phyloP scores from a whole-genome alignment of 2,888 invertebrate genomes.

The Cynaeus angustus region DNA sequence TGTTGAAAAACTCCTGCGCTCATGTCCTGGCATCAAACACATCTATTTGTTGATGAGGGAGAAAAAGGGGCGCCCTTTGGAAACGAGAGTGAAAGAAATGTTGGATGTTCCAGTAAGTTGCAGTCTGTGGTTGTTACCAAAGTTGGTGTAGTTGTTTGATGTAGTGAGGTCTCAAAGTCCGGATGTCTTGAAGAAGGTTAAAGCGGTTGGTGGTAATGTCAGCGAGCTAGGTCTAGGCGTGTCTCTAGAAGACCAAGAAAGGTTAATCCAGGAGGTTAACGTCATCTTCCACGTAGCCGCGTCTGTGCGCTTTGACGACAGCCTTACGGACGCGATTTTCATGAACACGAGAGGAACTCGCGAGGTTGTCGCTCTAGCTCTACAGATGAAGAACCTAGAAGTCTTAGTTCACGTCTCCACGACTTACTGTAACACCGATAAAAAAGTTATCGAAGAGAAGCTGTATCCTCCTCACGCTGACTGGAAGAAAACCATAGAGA shows the following conservation, averaged over 20 bases:
- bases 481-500: too few species aligned
- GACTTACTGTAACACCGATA: too few species aligned
- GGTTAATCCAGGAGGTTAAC: constrained; percentile 76
- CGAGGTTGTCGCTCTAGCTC: constrained; percentile 77
- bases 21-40: constrained; percentile 82
- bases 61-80: constrained; percentile 79
- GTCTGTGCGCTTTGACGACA: constrained; percentile 89
- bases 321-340: constrained; percentile 78
- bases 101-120: constrained; percentile 73
- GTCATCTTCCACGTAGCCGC: constrained; percentile 87
- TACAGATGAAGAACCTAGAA: constrained; percentile 63
- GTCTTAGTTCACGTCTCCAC: too few species aligned
- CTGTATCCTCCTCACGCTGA: too few species aligned
- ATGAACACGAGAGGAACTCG: constrained; percentile 80
- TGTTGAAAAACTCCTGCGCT: constrained; percentile 89
- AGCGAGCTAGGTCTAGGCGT: constrained; percentile 64
- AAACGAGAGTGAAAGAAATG: constrained; percentile 77
- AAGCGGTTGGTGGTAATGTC: constrained; percentile 20
- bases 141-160: constrained; percentile 32
- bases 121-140: background rate
- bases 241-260: constrained; percentile 72
- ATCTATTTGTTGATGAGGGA: constrained; percentile 86
- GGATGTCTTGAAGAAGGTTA: constrained; percentile 67
- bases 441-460: too few species aligned
- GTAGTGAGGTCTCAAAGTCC: constrained; percentile 1